phyloP scores from a whole-genome alignment of 2,888 invertebrate species.

The Pediacus dermestoides region DNA sequence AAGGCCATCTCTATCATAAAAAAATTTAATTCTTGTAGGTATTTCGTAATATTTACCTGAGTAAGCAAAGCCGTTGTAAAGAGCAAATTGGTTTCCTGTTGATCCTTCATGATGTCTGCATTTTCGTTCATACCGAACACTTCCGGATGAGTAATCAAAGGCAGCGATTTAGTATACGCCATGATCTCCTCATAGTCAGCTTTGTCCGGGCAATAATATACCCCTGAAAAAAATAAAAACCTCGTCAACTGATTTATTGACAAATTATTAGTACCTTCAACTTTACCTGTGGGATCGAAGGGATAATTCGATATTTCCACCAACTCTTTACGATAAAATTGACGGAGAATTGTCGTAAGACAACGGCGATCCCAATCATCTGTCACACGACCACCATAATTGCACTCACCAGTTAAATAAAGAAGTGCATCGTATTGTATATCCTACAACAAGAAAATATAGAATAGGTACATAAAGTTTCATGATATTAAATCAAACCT shows the following conservation, averaged over 20 bases:
- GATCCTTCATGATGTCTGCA: slow-evolving; percentile 89
- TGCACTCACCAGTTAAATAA: slow-evolving; percentile 92
- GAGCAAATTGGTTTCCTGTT: slow-evolving; percentile 77
- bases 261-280: slow-evolving; percentile 7
- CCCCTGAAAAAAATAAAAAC: slow-evolving; percentile 48
- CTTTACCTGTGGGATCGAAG: slow-evolving; percentile 63
- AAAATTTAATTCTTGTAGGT: not conserved
- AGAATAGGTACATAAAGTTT: no score
- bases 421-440: slow-evolving; percentile 82
- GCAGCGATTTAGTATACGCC: slow-evolving; percentile 65
- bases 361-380: slow-evolving; percentile 93
- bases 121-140: slow-evolving; percentile 92
- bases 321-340: slow-evolving; percentile 72
- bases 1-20: not conserved
- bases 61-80: slow-evolving; percentile 71
- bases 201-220: slow-evolving; percentile 69
- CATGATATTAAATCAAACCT: slow-evolving; percentile 47
- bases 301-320: slow-evolving; percentile 62
- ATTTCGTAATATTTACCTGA: slow-evolving; percentile 57
- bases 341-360: slow-evolving; percentile 74
- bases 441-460: slow-evolving; percentile 52
- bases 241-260: slow-evolving; percentile 2
- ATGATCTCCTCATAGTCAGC: slow-evolving; percentile 71
- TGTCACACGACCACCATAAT: slow-evolving; percentile 94
- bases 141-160: slow-evolving; percentile 73